Percentiles rank a stretch among this genome's conserved stretches.
phyloP scores from a whole-genome alignment of 2,113 vertebrate genomes.

The Arizona elegans region DNA sequence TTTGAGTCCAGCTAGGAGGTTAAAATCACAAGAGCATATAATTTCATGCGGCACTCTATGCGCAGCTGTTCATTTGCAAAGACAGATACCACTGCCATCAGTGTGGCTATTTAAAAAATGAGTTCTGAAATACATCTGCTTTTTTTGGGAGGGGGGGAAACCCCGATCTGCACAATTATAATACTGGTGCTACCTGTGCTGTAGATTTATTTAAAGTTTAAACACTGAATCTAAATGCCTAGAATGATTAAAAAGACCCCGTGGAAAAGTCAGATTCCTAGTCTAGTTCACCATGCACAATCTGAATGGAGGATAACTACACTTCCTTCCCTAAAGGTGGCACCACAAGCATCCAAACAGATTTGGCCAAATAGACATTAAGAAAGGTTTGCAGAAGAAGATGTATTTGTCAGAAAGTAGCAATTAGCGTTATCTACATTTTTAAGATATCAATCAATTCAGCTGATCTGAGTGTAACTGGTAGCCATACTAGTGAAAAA shows the following conservation, averaged over 20 bases:
- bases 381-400: not conserved
- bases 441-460: slow-evolving; percentile 3
- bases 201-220: slow-evolving; percentile 13
- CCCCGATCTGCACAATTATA: not conserved
- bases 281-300: not conserved
- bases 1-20: slow-evolving; percentile 33
- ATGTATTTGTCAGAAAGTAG: slow-evolving; percentile 14
- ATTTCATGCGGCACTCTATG: slow-evolving; percentile 3
- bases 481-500: not conserved
- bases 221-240: not conserved
- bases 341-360: slow-evolving; percentile 28
- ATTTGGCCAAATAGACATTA: not conserved
- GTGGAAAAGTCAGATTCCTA: not conserved
- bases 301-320: not conserved
- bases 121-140: slow-evolving; percentile 1
- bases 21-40: slow-evolving; percentile 35
- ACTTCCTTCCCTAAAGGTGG: slow-evolving; percentile 15
- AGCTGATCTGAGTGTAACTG: not conserved
- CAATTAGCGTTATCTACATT: rapidly evolving
- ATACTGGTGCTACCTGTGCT: not conserved
- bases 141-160: slow-evolving; percentile 5
- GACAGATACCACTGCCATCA: not conserved
- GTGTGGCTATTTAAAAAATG: slow-evolving; percentile 7
- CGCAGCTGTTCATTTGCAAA: slow-evolving; percentile 24
- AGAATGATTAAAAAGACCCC: not conserved